Evolutionary conservation across 2,888 invertebrate genomes (phyloP), one percentile per base, ranked within the genome.

Genomic region (Schrankia costaestrigalis): DNA sequence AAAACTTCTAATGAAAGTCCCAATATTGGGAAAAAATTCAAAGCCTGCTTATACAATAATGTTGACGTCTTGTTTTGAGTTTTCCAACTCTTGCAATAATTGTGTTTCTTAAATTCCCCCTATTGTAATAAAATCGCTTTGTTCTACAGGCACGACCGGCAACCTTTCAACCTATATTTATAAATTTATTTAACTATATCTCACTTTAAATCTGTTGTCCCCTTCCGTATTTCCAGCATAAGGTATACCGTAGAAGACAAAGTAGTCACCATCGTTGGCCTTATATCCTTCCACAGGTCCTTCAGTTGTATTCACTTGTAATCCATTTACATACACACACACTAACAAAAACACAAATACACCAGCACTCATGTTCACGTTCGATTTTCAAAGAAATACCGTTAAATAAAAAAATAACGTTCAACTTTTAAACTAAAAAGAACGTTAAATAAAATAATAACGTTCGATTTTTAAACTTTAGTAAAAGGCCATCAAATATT

Each of bases 181-280:
- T 21, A 3, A 3, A 9, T 21, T 21, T 8, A 9, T 21, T 9
- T 23, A n/a, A 2, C n/a, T n/a, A 25, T n/a, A 25, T n/a, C 41
- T 50, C 54, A 78, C 78, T 73, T 78, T 79, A 54, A 72, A 78
- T 42, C 78, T 58, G 40, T 78, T 78, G 1, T 41, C 56, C 1
- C 76, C 75, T 2, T 60, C 43, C 3, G 70, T 59, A 0, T 59
- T 44, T 0, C 70, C 78, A 0, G 72, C 85, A 32, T 86, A 86
- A n/a, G 76, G 78, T 8, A 86, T 56, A 0, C 81, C 83, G 44
- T 77, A 78, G 30, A 79, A 86, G 1, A 57, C 61, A 11, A 46
- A 51, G 42, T 78, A 80, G 29, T 67, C 55, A 0, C 76, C 77
- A 45, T 75, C 75, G 0, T 31, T 8, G 0, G 63, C 70, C 3